Evolutionary conservation across 2,113 vertebrate species (phyloP).

Genomic region (Podarcis raffonei): DNA sequence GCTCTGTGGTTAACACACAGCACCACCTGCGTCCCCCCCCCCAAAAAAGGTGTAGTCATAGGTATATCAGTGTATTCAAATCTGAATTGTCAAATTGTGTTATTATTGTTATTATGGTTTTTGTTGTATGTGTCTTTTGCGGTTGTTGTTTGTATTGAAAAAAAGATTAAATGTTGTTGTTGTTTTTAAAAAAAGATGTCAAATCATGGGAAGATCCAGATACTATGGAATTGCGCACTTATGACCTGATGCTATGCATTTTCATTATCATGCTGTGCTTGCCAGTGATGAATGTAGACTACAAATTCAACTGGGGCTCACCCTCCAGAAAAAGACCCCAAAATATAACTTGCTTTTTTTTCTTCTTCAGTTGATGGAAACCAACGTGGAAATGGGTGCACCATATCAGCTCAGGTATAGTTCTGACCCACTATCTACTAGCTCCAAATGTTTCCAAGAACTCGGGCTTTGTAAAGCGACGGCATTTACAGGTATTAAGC

Average conservation of each 20-base stretch:
- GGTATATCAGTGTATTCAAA: no score
- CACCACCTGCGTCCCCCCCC: no score
- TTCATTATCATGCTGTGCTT: background rate
- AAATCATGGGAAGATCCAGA: no score
- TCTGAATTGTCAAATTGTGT: no score
- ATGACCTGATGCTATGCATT: background rate
- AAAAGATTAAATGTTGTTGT: no score
- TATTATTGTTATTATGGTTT: no score
- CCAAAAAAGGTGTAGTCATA: no score
- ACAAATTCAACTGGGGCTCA: background rate
- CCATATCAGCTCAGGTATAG: no score
- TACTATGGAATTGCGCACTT: background rate
- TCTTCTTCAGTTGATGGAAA: background rate
- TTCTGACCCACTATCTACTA: background rate
- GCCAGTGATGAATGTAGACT: background rate
- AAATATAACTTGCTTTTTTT: background rate
- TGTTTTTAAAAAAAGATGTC: no score
- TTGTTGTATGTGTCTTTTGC: no score
- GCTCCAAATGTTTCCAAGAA: background rate
- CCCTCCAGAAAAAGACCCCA: background rate
- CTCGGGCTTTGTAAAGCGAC: background rate
- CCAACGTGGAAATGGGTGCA: background rate
- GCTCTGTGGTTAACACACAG: no score
- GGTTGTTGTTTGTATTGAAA: no score
- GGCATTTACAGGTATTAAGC: conserved; percentile 29